Evolutionary conservation across 2,888 invertebrate genomes (phyloP).

Genomic region (Machimus rusticus): DNA sequence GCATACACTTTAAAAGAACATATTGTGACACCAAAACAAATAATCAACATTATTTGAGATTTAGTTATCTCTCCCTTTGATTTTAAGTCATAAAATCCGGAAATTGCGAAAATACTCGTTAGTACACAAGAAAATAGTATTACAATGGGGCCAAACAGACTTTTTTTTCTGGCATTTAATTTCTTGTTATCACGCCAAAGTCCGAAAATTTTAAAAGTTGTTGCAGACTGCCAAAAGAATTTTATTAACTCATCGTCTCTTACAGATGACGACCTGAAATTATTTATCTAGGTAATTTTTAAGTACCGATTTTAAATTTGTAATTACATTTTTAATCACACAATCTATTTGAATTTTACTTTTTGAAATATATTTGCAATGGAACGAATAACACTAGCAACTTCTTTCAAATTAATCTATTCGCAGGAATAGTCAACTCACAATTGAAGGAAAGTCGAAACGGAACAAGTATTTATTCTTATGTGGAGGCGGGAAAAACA

Average conservation of each 20-base stretch:
- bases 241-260: not conserved
- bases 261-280: not conserved
- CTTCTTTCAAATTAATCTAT: too few relatives aligned
- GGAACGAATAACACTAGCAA: not conserved
- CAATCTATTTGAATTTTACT: not conserved
- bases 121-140: not conserved
- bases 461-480: not conserved
- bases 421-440: not conserved
- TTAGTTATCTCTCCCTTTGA: not conserved
- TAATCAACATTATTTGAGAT: not conserved
- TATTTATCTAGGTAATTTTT: not conserved
- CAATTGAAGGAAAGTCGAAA: not conserved
- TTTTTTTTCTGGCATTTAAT: not conserved
- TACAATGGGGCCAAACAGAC: not conserved
- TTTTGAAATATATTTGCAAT: not conserved
- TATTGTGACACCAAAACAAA: not conserved
- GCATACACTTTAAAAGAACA: not conserved
- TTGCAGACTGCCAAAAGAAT: not conserved
- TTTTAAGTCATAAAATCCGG: not conserved
- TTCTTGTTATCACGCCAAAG: not conserved
- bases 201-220: not conserved
- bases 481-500: not conserved
- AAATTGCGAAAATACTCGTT: not conserved
- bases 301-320: not conserved
- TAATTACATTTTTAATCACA: not conserved